Evolutionary conservation across 2,113 vertebrate species (phyloP).

Genomic region (Corythaixoides concolor): DNA sequence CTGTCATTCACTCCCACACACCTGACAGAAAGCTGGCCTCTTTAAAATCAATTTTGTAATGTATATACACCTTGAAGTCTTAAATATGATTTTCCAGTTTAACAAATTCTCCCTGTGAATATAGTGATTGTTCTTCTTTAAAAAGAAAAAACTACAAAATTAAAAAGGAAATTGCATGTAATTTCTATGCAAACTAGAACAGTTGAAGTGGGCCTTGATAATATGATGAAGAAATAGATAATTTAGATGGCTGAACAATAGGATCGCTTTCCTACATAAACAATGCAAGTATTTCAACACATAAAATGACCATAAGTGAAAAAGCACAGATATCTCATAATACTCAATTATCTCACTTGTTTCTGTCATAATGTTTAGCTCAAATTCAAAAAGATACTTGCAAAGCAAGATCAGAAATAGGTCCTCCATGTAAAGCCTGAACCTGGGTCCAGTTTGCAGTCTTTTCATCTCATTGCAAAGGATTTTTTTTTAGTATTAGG

Average conservation of each 20-base stretch:
- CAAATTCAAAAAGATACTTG: background rate
- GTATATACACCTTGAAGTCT: slow-evolving; percentile 21
- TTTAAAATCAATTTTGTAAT: slow-evolving; percentile 10
- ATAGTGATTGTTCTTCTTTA: background rate
- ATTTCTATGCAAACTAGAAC: background rate
- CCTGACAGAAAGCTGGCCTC: slow-evolving; percentile 8
- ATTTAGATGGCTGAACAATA: background rate
- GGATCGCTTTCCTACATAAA: background rate
- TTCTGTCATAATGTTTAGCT: slow-evolving; percentile 2
- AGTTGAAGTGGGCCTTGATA: background rate
- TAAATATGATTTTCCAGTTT: slow-evolving; percentile 27
- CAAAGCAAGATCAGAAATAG: slow-evolving; percentile 4
- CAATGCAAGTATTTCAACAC: slow-evolving; percentile 6
- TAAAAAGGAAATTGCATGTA: background rate
- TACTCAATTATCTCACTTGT: background rate
- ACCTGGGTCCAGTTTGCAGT: background rate
- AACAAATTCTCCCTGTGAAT: background rate
- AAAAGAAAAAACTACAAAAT: background rate
- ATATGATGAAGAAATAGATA: background rate
- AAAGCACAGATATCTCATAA: background rate
- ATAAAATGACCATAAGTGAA: slow-evolving; percentile 26
- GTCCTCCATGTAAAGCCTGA: background rate
- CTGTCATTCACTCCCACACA: background rate
- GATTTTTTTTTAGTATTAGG: background rate
- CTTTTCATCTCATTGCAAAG: background rate